Evolutionary conservation across 2,113 vertebrate genomes (phyloP), one percentile per base, ranked within the genome.

Genomic region (Oncorhynchus keta): DNA sequence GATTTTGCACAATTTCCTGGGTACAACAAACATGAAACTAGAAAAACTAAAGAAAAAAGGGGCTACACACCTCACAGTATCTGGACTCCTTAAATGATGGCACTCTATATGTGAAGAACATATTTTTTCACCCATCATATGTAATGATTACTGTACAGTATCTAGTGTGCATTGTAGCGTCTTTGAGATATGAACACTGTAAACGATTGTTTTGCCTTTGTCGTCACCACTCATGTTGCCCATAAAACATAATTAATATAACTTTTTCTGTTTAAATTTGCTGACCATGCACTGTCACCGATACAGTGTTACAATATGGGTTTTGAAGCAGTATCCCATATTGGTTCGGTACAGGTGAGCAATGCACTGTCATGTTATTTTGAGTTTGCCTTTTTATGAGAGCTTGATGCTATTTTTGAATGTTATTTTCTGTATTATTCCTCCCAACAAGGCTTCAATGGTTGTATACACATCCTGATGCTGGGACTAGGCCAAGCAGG

Each of bases 311-410:
- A 48, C 12, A 72, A 67, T 70, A 24, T 68, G 0, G 12, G 2
- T 20, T 71, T 83, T 81, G 28, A 85, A 20, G 73, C n/a, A 32
- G 72, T 70, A 62, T 48, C 68, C 35, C 35, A 78, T 22, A 49
- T 67, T 24, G 28, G 62, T 78, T 79, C 69, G 72, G 28, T 84
- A 80, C 48, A 85, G 76, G 76, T 77, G 32, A 48, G 57, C 20
- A 18, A 85, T 83, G 76, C 49, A 77, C 49, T 82, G 30, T 32
- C 5, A 30, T n/a, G 32, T 73, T 4, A 28, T 67, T 72, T 76
- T 18, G 51, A 1, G 3, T 55, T 55, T 1, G 51, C 51, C 51
- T 18, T 68, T 68, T 35, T 1, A 39, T 30, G 66, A 68, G 14
- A 16, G 14, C 13, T 55, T 55, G 49, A 4, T 55, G 39, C 8